A percentile compares a stretch with the other conserved stretches of the same genome.
These are phyloP conservation scores for Lepidurus packardi DNA, from an alignment of 1,140 invertebrate species.

Conservation along the genomic window DNA sequence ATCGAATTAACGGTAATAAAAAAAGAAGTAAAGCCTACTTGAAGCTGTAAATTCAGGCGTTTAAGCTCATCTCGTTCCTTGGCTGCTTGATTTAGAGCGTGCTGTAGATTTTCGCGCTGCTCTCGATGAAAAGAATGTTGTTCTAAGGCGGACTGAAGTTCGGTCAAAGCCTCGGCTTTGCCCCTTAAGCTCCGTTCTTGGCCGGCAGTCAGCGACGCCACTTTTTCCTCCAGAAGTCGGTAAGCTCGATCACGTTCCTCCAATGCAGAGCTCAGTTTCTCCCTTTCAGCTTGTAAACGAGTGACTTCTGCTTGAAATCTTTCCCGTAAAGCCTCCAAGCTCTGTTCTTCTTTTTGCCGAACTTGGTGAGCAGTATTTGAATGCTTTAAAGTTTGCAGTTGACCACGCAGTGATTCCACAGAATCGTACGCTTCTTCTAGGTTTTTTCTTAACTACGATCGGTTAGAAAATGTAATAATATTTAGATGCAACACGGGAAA, in stretches of 20 bases:
- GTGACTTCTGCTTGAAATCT: not conserved
- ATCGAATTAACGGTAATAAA: too few relatives aligned
- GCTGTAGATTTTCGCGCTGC: not conserved
- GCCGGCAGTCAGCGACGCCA: not conserved
- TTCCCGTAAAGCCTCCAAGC: not conserved
- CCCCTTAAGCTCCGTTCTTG: slow-evolving; percentile 4
- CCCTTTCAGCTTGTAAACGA: not conserved
- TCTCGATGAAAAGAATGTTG: not conserved
- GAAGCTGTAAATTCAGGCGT: not conserved
- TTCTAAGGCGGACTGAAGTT: not conserved
- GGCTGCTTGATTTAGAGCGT: not conserved
- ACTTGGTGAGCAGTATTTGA: slow-evolving; percentile 3
- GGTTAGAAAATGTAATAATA: not conserved
- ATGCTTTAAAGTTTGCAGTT: not conserved
- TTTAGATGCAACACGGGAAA: not conserved
- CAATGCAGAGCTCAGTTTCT: slow-evolving; percentile 3
- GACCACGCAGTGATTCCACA: not conserved
- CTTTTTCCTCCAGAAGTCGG: slow-evolving; percentile 2
- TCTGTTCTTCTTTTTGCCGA: not conserved
- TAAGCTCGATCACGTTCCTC: not conserved
- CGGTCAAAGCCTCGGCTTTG: slow-evolving; percentile 3
- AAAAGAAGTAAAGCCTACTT: not conserved
- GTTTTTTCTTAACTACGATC: not conserved
- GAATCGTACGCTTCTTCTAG: not conserved
- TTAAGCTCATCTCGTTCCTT: not conserved